Base-by-base conservation (phyloP, 92 coral and sea anemone species). In the Porites rus region DNA sequence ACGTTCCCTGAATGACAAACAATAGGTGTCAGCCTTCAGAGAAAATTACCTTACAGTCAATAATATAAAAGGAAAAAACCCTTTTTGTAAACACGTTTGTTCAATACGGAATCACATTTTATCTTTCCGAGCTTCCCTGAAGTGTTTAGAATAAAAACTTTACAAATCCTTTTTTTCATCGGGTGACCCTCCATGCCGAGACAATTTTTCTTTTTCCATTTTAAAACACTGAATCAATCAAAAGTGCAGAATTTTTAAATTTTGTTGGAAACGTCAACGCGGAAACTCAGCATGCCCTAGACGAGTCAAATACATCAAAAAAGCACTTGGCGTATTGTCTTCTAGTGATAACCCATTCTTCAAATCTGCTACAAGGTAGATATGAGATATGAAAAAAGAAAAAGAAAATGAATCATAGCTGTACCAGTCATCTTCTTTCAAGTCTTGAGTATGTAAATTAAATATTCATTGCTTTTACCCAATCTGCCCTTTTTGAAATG, bases 51-150 rank as follows among this genome's bases (percentile, higher is more conserved):
- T 79, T 79, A 74, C 8, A 79, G 73, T 79, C 72, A 78, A 65
- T 18, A 19, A 78, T 9, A 76, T 58, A 76, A 79, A 79, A 51
- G 43, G 60, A 14, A 65, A 79, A 79, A 79, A 65, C 61, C 83
- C 51, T 79, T 64, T 66, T 79, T 79, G 83, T 79, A 79, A 79
- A 79, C 83, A 79, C 73, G 10, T 64, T 79, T 79, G 73, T 79
- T 63, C 38, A 79, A 79, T 14, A 51, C 83, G 83, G 73, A 79
- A 79, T 59, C 58, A 63, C 83, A 66, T 66, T 38, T 59, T 61
- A 64, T 65, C 80, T 76, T 59, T 60, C 22, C 10, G 22, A 25
- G 73, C 72, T 64, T 78, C 25, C 83, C 72, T 28, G 59, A 65
- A 60, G 83, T 43, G 83, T 50, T 64, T 43, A 79, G 50, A 65